Conservation (phyloP, 2,113 vertebrate genomes). For the Scytalopus superciliaris region DNA sequence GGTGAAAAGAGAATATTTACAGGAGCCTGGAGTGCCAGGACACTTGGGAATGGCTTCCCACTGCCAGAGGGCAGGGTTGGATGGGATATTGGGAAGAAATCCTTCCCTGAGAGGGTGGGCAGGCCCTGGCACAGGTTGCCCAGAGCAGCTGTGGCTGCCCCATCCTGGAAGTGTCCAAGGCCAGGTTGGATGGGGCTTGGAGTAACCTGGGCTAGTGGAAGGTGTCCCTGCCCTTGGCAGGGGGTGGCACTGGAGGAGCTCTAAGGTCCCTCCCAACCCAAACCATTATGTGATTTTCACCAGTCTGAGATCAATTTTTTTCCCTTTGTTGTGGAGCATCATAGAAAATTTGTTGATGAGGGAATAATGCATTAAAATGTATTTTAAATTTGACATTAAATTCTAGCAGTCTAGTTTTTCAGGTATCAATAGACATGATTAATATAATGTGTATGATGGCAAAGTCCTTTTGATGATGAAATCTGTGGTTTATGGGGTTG, state of each 20-base stretch:
- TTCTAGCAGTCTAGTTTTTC: neutral
- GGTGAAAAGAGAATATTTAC: neutral
- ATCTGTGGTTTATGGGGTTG: neutral
- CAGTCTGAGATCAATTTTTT: neutral
- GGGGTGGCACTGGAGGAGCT: rapidly evolving
- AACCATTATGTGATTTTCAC: neutral
- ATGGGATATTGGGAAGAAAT: neutral
- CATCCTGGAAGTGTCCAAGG: neutral
- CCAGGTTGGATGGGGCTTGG: neutral
- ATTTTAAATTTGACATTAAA: neutral
- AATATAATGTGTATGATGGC: neutral
- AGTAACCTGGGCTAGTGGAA: neutral
- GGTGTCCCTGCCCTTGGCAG: neutral
- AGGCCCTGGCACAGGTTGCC: neutral
- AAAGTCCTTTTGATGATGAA: neutral
- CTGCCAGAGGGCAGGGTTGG: rapidly evolving
- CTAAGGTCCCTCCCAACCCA: neutral
- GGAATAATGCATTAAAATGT: neutral
- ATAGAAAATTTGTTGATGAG: neutral
- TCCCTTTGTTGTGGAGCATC: neutral
- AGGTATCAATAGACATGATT: neutral
- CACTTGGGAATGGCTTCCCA: neutral
- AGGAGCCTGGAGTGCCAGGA: neutral
- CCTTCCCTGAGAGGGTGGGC: rapidly evolving
- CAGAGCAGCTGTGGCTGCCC: neutral